These are phyloP conservation scores for Trilocha varians DNA, from an alignment of 2,888 invertebrate genomes.

Conservation along the genomic window DNA sequence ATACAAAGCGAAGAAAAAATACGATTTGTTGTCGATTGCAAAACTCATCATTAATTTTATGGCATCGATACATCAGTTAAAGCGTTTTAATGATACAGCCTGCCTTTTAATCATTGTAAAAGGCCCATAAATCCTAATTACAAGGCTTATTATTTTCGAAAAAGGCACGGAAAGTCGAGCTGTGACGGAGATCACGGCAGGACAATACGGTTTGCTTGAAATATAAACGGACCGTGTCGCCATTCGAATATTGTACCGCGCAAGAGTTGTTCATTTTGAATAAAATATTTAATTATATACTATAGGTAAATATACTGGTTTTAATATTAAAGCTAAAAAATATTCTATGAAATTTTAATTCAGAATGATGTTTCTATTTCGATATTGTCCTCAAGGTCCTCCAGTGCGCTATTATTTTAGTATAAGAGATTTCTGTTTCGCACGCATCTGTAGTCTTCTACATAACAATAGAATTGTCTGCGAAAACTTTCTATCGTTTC, in stretches of 20 bases:
- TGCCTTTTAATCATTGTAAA: conserved; percentile 57
- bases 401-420: no score
- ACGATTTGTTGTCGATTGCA: conserved; percentile 15
- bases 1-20: background rate
- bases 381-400: no score
- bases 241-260: background rate
- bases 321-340: no score
- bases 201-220: conserved; percentile 44
- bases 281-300: no score
- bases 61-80: conserved; percentile 35
- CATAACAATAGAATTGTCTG: no score
- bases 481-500: no score
- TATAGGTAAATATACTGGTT: no score
- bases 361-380: no score
- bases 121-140: conserved; percentile 63
- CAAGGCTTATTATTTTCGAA: conserved; percentile 61
- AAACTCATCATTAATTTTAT: conserved; percentile 38
- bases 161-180: conserved; percentile 33
- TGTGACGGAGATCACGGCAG: conserved; percentile 42
- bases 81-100: conserved; percentile 37
- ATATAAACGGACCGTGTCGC: conserved; percentile 17
- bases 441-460: no score
- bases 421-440: no score
- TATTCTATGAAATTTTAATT: no score
- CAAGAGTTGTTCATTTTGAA: background rate